Base-by-base conservation (phyloP, 2,113 vertebrate genomes). In the Picathartes gymnocephalus region DNA sequence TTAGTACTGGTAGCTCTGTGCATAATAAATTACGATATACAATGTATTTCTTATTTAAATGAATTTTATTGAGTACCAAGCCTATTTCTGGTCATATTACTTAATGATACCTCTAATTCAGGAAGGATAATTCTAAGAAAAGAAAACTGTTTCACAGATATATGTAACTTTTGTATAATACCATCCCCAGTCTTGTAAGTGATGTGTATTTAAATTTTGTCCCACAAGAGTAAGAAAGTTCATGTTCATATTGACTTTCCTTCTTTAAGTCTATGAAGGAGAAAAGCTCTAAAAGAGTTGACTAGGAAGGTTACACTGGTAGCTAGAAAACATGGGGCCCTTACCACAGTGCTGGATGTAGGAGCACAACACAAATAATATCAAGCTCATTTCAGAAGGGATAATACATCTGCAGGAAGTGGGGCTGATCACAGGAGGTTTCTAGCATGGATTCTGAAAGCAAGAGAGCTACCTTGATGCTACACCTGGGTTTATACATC, bases 41-140 rank as follows among this genome's bases (percentile, higher is more conserved):
- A 48, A 35, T 21, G 28, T 48, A 61, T 79, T 85, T 24, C n/a
- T 81, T 77, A 78, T 88, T 84, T 93, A 97, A 82, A 79, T 58
- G 6, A 44, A 66, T 90, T 96, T 91, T 77, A 74, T 86, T 83
- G 89, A 89, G 44, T 96, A 73, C 76, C n/a, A 92, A n/a, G 60
- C 68, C 65, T 83, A 65, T 90, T 93, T 66, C 42, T 91, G 73
- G 68, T 92, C 68, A 68, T 88, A 72, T 60, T 88, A 40, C 68
- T 97, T 85, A 80, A 84, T 30, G 47, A 68, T 56, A 77, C 37
- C 66, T 94, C 37, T 93, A 88, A 72, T 65, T 88, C 51, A 31
- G 39, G 88, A 88, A 84, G 66, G 25, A 17, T 62, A 90, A 60
- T 56, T 71, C 39, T 78, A 89, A 89, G 47, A 39, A 76, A 54